Percentiles rank a stretch among this genome's conserved stretches.
These are phyloP conservation scores for Rhopalosiphum nymphaeae DNA, from an alignment of 2,888 invertebrate genomes.

Conservation along the genomic window DNA sequence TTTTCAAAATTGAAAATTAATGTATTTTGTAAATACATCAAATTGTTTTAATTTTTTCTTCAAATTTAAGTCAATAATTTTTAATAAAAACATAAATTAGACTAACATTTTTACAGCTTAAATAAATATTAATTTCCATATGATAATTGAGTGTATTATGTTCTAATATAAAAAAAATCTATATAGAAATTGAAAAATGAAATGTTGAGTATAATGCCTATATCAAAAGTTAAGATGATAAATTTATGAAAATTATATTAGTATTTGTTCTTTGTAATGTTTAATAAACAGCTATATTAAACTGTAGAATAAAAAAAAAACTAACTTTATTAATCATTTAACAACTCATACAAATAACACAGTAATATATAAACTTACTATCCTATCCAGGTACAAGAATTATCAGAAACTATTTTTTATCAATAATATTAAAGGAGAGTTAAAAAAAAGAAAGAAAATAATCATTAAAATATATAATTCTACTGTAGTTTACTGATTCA, in stretches of 20 bases:
- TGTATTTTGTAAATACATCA: not conserved
- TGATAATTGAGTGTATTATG: not conserved
- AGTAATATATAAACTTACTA: not conserved
- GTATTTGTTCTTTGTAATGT: not conserved
- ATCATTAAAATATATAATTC: not conserved
- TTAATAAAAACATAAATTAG: not conserved
- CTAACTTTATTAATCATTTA: not conserved
- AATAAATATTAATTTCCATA: not conserved
- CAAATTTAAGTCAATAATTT: not conserved
- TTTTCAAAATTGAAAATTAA: not conserved
- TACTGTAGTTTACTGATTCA: not conserved
- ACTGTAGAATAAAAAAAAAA: too few relatives aligned
- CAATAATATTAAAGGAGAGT: not conserved
- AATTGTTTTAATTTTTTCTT: not conserved
- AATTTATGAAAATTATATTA: too few relatives aligned
- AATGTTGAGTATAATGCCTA: not conserved
- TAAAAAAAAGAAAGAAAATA: not conserved
- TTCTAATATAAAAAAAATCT: not conserved
- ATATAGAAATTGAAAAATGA: not conserved
- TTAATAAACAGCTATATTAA: too few relatives aligned
- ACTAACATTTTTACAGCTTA: not conserved
- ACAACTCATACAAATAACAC: not conserved
- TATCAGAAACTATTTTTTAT: not conserved
- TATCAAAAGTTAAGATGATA: not conserved
- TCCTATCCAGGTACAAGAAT: not conserved